phyloP scores from a whole-genome alignment of 1,140 invertebrate species.

The Pseudachorutes palmiensis region DNA sequence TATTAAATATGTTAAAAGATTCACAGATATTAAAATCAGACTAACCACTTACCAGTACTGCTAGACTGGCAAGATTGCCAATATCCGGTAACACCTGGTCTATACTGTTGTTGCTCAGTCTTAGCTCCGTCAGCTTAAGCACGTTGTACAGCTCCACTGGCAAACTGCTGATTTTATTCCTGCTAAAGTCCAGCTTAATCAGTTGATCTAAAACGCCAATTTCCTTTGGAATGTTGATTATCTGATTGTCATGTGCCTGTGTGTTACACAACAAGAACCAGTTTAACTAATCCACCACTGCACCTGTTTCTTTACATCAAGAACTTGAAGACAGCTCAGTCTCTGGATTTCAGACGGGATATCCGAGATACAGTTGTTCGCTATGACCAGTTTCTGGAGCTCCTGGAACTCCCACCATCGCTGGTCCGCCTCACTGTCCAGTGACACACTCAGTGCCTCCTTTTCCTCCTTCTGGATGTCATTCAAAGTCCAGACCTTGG shows the following conservation, averaged over 20 bases:
- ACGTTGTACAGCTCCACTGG: conserved; percentile 39
- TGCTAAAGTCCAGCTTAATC: conserved; percentile 44
- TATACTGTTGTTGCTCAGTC: conserved; percentile 46
- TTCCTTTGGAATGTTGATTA: conserved; percentile 28
- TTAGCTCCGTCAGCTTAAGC: conserved; percentile 40
- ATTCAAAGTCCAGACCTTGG: conserved; percentile 48
- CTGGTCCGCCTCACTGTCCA: conserved; percentile 44
- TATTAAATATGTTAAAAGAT: conserved; percentile 18
- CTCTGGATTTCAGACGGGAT: conserved; percentile 46
- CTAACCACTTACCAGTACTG: conserved; percentile 44
- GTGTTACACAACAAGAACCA: background rate
- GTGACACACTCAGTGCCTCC: conserved; percentile 42
- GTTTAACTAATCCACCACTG: background rate
- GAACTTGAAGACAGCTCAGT: conserved; percentile 43
- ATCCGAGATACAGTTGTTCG: conserved; percentile 46
- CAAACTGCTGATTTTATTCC: conserved; percentile 45
- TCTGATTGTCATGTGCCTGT: conserved; percentile 37
- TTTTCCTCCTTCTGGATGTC: conserved; percentile 45
- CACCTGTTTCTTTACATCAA: conserved; percentile 46
- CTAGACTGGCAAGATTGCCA: conserved; percentile 42
- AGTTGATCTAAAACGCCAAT: conserved; percentile 26
- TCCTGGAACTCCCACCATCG: conserved; percentile 52
- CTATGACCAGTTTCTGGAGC: conserved; percentile 48
- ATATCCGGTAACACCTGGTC: conserved; percentile 41
- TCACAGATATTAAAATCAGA: conserved; percentile 8